phyloP scores from a whole-genome alignment of 2,888 invertebrate genomes.

The Syritta pipiens region DNA sequence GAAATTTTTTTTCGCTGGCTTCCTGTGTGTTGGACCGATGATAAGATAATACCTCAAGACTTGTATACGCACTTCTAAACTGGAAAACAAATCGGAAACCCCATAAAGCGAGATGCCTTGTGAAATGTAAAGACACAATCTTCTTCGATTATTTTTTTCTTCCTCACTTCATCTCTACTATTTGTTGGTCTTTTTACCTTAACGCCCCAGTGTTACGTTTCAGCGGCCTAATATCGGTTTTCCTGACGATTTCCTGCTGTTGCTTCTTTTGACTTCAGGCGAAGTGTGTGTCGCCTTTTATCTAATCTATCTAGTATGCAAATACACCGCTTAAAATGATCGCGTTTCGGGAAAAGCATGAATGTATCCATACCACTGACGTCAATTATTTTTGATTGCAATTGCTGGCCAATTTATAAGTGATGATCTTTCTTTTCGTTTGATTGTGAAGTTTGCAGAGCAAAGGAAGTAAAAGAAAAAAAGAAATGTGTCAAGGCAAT shows the following conservation, averaged over 20 bases:
- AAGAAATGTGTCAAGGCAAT: slow-evolving; percentile 36
- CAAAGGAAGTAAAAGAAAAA: slow-evolving; percentile 8
- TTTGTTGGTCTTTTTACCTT: slow-evolving; percentile 1
- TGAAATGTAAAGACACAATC: slow-evolving; percentile 41
- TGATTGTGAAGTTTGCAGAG: too few relatives aligned
- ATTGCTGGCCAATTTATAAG: slow-evolving; percentile 47
- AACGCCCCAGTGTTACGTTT: not conserved
- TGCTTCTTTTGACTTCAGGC: slow-evolving; percentile 8
- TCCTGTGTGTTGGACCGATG: not conserved
- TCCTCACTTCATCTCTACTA: not conserved
- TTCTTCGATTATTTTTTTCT: slow-evolving; percentile 7
- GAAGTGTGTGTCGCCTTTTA: not conserved
- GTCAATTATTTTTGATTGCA: slow-evolving; percentile 53
- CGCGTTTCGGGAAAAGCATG: not conserved
- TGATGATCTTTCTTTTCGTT: not conserved
- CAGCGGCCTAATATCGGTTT: not conserved
- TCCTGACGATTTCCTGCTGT: slow-evolving; percentile 18
- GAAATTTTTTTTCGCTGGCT: slow-evolving; percentile 4
- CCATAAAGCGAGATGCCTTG: slow-evolving; percentile 53
- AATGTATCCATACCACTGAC: slow-evolving; percentile 32
- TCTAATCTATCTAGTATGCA: not conserved
- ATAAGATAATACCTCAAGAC: slow-evolving; percentile 30
- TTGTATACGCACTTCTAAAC: slow-evolving; percentile 21
- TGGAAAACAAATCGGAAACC: slow-evolving; percentile 41
- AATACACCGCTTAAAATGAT: slow-evolving; percentile 23